Base-by-base conservation (phyloP, 2,797 vertebrate genomes). In the Melanogrammus aeglefinus region DNA sequence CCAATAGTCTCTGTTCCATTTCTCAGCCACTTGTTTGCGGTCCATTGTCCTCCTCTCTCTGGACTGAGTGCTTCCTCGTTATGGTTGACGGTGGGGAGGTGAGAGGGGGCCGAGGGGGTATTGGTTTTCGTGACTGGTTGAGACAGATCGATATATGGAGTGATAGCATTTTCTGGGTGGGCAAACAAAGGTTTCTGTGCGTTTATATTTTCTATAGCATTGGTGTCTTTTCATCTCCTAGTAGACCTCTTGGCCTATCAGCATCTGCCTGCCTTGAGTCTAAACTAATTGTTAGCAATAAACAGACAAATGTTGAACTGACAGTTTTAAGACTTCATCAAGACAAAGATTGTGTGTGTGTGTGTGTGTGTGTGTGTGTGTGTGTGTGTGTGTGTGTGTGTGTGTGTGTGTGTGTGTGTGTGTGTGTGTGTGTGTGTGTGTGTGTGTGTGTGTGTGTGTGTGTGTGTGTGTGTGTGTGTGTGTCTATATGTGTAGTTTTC, bases 61-160 rank as follows among this genome's bases (percentile, higher is more conserved):
- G 41, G 41, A 44, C 47, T 0, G 47, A 18, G 13, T 51, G 47
- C 18, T 57, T 57, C 47, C 47, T 21, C 16, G 21, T 6, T 57
- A 57, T 21, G 47, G 14, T 44, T 14, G 47, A 6, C 18, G 16
- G 47, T 57, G 47, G 47, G 47, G 47, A 18, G 47, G 47, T 21
- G 47, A 21, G 57, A 6, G 16, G 57, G 51, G 57, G 2, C 18
- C 3, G 8, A 63, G 21, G 7, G 57, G 6, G 6, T 63, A 7
- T 63, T 6, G 47, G 47, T 89, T 85, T 90, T 88, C 83, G 75
- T 80, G 84, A 80, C 76, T 74, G 9, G 1, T 71, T 87, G 75
- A 83, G 84, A 81, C 82, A 81, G 72, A 85, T 63, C 21, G n/a
- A 63, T 63, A 63, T 63, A n/a, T 63, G 57, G 6, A 63, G 57